Base-by-base conservation (phyloP, 2,113 vertebrate genomes). In the Phalacrocorax brasilianus region DNA sequence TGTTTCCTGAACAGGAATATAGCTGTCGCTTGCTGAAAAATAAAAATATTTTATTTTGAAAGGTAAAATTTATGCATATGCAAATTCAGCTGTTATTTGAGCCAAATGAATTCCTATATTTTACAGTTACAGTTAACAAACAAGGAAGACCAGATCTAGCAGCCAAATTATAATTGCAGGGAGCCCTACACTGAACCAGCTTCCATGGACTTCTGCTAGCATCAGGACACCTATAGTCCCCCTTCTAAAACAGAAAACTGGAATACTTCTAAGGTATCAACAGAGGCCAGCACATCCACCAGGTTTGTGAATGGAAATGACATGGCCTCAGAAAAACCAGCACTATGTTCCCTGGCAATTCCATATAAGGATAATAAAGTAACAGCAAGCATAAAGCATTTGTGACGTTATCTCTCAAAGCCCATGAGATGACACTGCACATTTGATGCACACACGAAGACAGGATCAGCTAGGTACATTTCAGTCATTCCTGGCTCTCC, bases 401-500 rank as follows among this genome's bases (percentile, higher is more conserved):
- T 55, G 5, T 10, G 12, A 38, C 2, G 1, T n/a, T 67, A 63
- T 15, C 45, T 19, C 40, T 42, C 45, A 82, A 75, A 89, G 61
- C 3, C 55, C 50, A 14, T 0, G 4, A 75, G 26, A 61, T 40
- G 7, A 72, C 61, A 65, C 2, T 3, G 24, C 38, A 67, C 0
- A 0, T 59, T 71, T 94, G n/a, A 89, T 4, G 33, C 24, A 23
- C 1, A 0, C 10, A 24, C 1, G 4, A 86, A 74, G 15, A 22
- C 1, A 24, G 50, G 22, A 70, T 58, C 49, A 40, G 21, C 15
- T 30, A 38, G 6, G 22, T 44, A 49, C 7, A 5, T 15, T 81
- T 35, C 40, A 73, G 5, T 62, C 55, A 62, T 32, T 53, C 33
- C 53, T 70, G 32, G 14, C 49, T 84, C 63, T 93, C 44, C 32